phyloP scores from a whole-genome alignment of 2,888 invertebrate genomes.

The Drosophila helvetica region DNA sequence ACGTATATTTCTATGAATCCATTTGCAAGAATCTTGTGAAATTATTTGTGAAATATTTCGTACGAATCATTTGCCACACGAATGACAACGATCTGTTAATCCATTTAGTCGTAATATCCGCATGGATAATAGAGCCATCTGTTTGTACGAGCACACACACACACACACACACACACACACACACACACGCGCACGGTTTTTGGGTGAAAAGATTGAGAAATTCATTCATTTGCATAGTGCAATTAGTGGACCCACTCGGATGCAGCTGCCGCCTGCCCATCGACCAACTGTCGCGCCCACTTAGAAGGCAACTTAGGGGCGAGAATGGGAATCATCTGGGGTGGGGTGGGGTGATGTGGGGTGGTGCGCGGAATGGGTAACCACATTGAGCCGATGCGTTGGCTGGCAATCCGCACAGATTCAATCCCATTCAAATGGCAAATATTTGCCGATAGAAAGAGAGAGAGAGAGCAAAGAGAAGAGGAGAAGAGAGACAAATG shows the following conservation, averaged over 20 bases:
- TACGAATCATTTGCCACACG: neutral
- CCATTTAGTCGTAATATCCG: neutral
- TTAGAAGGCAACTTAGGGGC: constrained; percentile 19
- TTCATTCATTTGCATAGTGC: constrained; percentile 42
- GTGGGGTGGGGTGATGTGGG: neutral
- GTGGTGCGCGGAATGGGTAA: too few species aligned
- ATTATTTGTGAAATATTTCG: neutral
- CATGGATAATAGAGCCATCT: constrained; percentile 38
- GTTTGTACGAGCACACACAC: neutral
- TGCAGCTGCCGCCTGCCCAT: constrained; percentile 61
- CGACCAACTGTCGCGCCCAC: constrained; percentile 66
- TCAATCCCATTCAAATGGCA: constrained; percentile 76
- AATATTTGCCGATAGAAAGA: constrained; percentile 64
- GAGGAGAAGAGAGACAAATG: constrained; percentile 49
- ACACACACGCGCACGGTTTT: neutral
- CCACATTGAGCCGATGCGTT: constrained; percentile 3
- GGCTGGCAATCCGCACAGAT: constrained; percentile 65
- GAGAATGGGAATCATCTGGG: constrained; percentile 6
- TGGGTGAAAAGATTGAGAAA: constrained; percentile 22
- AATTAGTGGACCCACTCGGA: constrained; percentile 59
- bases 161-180: neutral
- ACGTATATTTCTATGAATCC: too few species aligned
- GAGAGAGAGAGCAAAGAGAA: too few species aligned
- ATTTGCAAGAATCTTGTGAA: neutral
- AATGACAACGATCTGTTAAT: constrained; percentile 16